Base-by-base conservation (phyloP, 2,113 vertebrate genomes). In the Odocoileus virginianus region DNA sequence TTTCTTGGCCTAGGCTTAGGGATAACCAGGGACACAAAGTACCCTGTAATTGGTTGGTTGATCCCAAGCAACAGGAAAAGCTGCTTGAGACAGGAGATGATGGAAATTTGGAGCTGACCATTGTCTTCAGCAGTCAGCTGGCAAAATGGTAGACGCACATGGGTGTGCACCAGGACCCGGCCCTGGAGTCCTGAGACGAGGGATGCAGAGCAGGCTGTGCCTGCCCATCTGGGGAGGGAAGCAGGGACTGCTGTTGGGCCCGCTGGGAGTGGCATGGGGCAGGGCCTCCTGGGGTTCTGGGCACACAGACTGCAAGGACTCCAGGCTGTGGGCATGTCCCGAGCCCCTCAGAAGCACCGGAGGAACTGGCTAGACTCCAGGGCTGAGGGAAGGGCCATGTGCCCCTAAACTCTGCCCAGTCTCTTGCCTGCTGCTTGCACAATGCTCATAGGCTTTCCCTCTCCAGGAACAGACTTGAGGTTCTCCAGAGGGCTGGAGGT, bases 381-480 rank as follows among this genome's bases (percentile, higher is more conserved):
- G 15, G 33, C 9, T 16, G 30, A 33, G 30, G 60, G 30, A 40
- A 36, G 21, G 0, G 4, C 47, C 3, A 50, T 30, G 27, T 61
- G 40, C n/a, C 55, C 30, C 36, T 5, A 43, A 52, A 12, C 36
- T 45, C 21, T 61, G 6, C 40, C 33, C 13, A 23, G 23, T 28
- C 11, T 8, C 91, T 83, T 10, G 30, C 43, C 52, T 58, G 57
- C 45, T 74, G 19, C 43, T 36, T 28, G 6, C 82, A 17, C 19
- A 33, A 76, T 9, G 50, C 79, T 83, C 88, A 57, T 7, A n/a
- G 54, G 9, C 28, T 54, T 6, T 79, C 47, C 33, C 4, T 82
- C 61, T 43, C 55, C 61, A 95, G 94, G 95, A 97, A 79, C 78
- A 98, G 96, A 89, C 57, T 45, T 92, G 81, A 78, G 79, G 71